Evolutionary conservation across 2,113 vertebrate species (phyloP), one percentile per base, ranked within the genome.

Genomic region (Thomomys bottae): DNA sequence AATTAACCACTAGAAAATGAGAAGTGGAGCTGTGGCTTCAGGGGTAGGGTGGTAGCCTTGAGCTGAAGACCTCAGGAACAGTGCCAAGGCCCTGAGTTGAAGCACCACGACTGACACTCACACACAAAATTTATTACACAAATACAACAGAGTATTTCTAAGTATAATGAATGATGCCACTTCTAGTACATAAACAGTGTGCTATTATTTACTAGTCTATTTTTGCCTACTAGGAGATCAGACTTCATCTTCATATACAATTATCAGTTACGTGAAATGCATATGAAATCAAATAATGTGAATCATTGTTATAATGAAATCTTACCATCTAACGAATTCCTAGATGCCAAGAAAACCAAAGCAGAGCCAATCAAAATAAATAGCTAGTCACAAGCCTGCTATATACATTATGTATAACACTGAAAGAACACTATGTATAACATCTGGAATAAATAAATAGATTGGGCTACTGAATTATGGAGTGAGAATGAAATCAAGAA

Each of bases 361-460:
- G 59, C 73, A 92, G 24, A 15, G 23, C 45, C 38, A 90, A 38
- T 70, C 34, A 81, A 94, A 93, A 90, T 83, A 6, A 6, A 34
- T 90, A 30, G 30, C 20, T 73, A 77, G 38, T 54, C 61, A 91
- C 38, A 90, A 91, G 11, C 64, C 86, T 72, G 38, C 70, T 68
- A 80, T 34, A 80, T 34, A 49, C 12, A 23, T 89, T 87, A 84
- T 84, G 12, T 45, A 45, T 8, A 45, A 45, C 45, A 45, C 45
- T 45, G 11, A 45, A 45, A 45, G 45, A 42, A 75, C 59, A 61
- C 26, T 86, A 2, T 77, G 32, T n/a, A 11, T 36, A 92, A 64
- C 34, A 82, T 17, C 26, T 73, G 38, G n/a, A 80, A 87, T 80
- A 96, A 93, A 92, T 88, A 73, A 95, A 79, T 86, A 71, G 28